These are phyloP conservation scores for Acrocyrtus sp. DNA, from an alignment of 2,888 invertebrate genomes.

Conservation along the genomic window DNA sequence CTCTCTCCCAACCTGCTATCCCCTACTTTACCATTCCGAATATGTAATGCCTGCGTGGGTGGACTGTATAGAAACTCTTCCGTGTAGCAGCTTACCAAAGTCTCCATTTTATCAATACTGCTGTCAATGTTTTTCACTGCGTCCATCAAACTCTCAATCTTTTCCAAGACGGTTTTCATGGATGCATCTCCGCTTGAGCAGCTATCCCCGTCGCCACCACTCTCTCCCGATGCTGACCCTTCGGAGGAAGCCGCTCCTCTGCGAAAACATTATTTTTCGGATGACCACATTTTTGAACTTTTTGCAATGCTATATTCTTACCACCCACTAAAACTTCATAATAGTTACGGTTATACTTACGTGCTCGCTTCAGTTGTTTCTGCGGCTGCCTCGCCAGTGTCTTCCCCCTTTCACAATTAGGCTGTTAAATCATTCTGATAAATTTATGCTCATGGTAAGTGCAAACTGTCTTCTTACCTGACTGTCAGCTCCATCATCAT, in stretches of 20 bases:
- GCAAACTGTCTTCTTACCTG: constrained; percentile 5
- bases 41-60: too few relatives aligned
- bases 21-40: not conserved
- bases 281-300: too few relatives aligned
- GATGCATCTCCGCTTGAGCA: constrained; percentile 2
- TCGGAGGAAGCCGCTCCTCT: constrained; percentile 19
- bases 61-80: too few relatives aligned
- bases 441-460: not conserved
- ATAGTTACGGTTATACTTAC: too few relatives aligned
- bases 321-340: too few relatives aligned
- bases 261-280: too few relatives aligned
- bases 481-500: constrained; percentile 20
- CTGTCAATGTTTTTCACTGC: constrained; percentile 38
- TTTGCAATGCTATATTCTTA: too few relatives aligned
- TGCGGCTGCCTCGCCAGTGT: not conserved
- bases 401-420: constrained; percentile 9
- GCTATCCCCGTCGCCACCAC: not conserved
- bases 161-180: constrained; percentile 37
- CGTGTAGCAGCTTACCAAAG: constrained; percentile 29
- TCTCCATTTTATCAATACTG: constrained; percentile 50
- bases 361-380: too few relatives aligned
- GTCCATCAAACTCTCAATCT: constrained; percentile 40
- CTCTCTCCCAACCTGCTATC: not conserved
- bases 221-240: not conserved
- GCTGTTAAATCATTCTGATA: not conserved